Percentiles rank a stretch among this genome's conserved stretches.
These are phyloP conservation scores for Apantesis nais DNA, from an alignment of 2,888 invertebrate genomes.

Conservation along the genomic window DNA sequence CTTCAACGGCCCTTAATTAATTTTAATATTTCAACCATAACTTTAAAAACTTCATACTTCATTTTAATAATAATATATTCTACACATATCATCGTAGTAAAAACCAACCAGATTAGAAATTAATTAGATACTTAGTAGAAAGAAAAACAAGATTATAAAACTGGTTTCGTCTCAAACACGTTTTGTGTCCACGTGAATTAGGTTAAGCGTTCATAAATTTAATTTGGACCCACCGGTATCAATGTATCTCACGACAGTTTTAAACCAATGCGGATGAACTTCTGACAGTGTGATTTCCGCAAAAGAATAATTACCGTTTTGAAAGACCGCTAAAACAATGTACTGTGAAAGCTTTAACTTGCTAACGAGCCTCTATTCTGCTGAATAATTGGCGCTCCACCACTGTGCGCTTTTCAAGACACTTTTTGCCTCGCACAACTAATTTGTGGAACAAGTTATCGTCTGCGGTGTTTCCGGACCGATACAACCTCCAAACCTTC, in stretches of 20 bases:
- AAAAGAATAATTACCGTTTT: not conserved
- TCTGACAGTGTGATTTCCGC: slow-evolving; percentile 12
- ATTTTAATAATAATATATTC: not conserved
- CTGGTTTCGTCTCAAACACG: not conserved
- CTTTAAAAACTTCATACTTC: not conserved
- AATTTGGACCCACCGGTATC: not conserved
- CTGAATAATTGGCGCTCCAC: no score
- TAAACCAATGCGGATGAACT: slow-evolving; percentile 2
- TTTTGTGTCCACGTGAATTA: not conserved
- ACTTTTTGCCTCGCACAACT: no score
- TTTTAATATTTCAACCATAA: not conserved
- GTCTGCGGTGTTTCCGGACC: no score
- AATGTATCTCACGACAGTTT: not conserved
- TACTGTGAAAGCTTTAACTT: not conserved
- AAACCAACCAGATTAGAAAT: not conserved
- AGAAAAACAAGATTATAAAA: slow-evolving; percentile 7
- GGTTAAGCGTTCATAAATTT: slow-evolving; percentile 1
- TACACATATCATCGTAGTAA: not conserved
- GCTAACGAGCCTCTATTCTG: no score
- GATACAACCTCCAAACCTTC: no score
- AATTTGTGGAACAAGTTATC: no score
- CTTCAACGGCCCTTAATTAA: not conserved
- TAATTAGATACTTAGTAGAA: not conserved
- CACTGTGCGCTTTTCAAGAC: no score
- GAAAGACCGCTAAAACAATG: not conserved